Base-by-base conservation (phyloP, 2,113 vertebrate species). In the Natator depressus region DNA sequence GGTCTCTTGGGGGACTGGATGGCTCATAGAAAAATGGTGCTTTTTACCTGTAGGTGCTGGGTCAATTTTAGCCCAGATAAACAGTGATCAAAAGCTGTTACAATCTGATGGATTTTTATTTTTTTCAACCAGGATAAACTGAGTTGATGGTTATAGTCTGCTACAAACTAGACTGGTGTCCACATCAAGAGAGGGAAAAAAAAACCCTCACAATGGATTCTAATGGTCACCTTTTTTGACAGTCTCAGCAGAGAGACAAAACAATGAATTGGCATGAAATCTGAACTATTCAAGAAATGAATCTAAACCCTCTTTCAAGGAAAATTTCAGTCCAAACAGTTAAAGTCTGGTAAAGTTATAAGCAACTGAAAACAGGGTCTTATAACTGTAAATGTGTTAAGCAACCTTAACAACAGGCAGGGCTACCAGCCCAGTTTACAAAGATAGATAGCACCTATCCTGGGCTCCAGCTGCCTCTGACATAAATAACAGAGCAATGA, bases 401-500 rank as follows among this genome's bases (percentile, higher is more conserved):
- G 19, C 65, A 22, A 72, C 9, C 65, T 72, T 72, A 72, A 9
- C n/a, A 38, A n/a, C 16, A 72, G 65, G n/a, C 65, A 69, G 17
- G 16, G 65, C 35, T 20, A n/a, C 17, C 16, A 69, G 65, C 65
- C 19, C n/a, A 72, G 19, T 4, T 10, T 38, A 78, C 75, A 47
- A 25, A 9, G 29, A 65, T 24, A 82, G 59, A 54, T 1, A 7
- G 5, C 35, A 24, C 17, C 19, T 11, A 72, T 72, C 17, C n/a
- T 22, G 65, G n/a, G 14, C 35, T 10, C 35, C 65, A 69, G 65
- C n/a, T 20, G 35, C 65, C 35, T 69, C 31, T 69, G 17, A 69
- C 42, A 54, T 72, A 50, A 1, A 1, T 0, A 0, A 2, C 10
- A 53, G 24, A 31, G 42, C n/a, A 75, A 38, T 31, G 8, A 89